Evolutionary conservation across 2,797 vertebrate species (phyloP).

Genomic region (Lagodon rhomboides): DNA sequence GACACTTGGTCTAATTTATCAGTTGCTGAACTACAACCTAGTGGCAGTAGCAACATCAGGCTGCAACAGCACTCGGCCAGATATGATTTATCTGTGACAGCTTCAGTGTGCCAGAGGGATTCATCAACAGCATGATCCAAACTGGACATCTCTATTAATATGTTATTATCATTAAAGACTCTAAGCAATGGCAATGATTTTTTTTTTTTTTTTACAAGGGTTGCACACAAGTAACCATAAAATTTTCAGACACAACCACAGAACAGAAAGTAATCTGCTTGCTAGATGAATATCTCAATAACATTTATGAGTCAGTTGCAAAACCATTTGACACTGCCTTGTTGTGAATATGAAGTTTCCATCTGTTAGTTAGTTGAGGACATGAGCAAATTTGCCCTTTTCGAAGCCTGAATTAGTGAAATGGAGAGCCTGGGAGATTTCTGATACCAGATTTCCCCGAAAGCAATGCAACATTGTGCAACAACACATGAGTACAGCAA

Average conservation of each 20-base stretch:
- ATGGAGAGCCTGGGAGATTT: neutral
- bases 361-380: neutral
- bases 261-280: neutral
- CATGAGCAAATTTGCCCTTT: neutral
- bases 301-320: neutral
- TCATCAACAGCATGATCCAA: neutral
- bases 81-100: neutral
- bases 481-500: neutral
- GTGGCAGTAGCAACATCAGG: neutral
- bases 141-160: neutral
- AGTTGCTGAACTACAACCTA: neutral
- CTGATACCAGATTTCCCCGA: neutral
- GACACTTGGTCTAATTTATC: neutral
- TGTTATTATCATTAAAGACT: neutral
- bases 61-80: neutral
- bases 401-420: neutral
- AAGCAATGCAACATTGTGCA: neutral
- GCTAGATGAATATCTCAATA: neutral
- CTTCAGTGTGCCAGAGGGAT: neutral
- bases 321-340: too few relatives aligned
- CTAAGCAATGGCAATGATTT: neutral
- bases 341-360: too few relatives aligned
- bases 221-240: neutral
- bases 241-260: constrained; percentile 7
- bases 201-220: neutral